Percentiles rank a stretch among this genome's conserved stretches.
phyloP scores from a whole-genome alignment of 2,888 invertebrate genomes.

The Sepioteuthis lessoniana region DNA sequence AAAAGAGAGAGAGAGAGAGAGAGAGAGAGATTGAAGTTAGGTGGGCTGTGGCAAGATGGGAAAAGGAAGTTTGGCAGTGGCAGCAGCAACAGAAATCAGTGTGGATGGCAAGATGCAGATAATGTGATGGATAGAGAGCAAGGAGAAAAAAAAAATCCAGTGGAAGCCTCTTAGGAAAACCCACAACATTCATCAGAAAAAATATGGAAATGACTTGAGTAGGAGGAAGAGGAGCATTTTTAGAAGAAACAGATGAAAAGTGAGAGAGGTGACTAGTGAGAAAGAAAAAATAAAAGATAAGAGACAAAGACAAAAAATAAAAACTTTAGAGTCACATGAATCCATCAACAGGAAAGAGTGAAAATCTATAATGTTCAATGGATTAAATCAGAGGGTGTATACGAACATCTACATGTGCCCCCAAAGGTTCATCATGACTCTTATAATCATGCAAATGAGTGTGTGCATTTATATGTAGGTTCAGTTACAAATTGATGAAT shows the following conservation, averaged over 20 bases:
- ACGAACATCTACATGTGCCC: too few species aligned
- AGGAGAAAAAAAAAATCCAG: not conserved
- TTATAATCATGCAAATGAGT: too few species aligned
- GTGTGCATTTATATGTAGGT: too few species aligned
- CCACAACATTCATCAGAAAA: not conserved
- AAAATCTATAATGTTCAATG: not conserved
- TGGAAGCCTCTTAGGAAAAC: not conserved
- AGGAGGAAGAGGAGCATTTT: not conserved
- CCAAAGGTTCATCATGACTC: too few species aligned
- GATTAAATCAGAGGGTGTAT: not conserved
- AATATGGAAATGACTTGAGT: not conserved
- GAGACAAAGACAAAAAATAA: not conserved
- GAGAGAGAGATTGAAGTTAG: not conserved
- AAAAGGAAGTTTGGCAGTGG: not conserved
- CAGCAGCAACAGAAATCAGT: not conserved
- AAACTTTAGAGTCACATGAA: not conserved
- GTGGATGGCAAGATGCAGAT: not conserved
- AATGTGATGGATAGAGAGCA: not conserved
- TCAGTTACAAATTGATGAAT: too few species aligned
- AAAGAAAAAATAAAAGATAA: not conserved
- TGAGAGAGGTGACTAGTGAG: not conserved
- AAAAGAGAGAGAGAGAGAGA: not conserved
- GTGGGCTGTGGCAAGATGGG: not conserved
- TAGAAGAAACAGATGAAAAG: not conserved
- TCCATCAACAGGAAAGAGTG: not conserved